Evolutionary conservation across 2,113 vertebrate genomes (phyloP).

Genomic region (Seriola aureovittata): DNA sequence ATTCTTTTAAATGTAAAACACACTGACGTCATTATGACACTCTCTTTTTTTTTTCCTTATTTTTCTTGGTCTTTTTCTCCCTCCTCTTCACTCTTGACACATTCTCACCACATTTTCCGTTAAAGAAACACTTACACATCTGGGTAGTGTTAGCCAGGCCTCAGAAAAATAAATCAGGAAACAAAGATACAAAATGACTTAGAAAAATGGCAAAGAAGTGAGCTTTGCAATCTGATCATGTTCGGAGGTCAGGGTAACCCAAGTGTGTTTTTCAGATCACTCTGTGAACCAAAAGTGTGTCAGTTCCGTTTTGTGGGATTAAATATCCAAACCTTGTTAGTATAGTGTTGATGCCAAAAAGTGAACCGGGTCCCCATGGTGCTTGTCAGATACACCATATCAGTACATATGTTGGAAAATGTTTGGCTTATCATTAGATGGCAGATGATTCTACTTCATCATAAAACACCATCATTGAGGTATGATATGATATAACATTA

Average conservation of each 20-base stretch:
- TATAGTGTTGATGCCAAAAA: background rate
- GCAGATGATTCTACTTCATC: background rate
- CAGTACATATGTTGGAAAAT: background rate
- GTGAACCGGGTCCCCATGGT: background rate
- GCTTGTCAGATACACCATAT: background rate
- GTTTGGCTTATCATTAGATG: background rate
- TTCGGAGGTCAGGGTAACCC: conserved; percentile 40
- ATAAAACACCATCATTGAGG: conserved; percentile 3
- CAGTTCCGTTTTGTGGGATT: conserved; percentile 16
- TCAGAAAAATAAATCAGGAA: conserved; percentile 72
- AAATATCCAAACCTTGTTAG: conserved; percentile 20
- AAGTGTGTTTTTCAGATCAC: conserved; percentile 38
- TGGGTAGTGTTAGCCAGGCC: conserved; percentile 68
- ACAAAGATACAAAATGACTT: conserved; percentile 53
- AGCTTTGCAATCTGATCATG: conserved; percentile 58
- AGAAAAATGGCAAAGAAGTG: conserved; percentile 43
- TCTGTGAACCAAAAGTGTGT: conserved; percentile 41
- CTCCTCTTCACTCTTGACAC: conserved; percentile 38
- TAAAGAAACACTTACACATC: conserved; percentile 70
- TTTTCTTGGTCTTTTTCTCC: conserved; percentile 20
- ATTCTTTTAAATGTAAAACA: conserved; percentile 47
- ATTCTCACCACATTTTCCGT: conserved; percentile 50
- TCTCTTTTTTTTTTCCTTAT: conserved; percentile 11
- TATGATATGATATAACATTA: background rate
- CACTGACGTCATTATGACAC: conserved; percentile 44